Evolutionary conservation across 2,888 invertebrate genomes (phyloP).

Genomic region (Phyllotreta cruciferae): DNA sequence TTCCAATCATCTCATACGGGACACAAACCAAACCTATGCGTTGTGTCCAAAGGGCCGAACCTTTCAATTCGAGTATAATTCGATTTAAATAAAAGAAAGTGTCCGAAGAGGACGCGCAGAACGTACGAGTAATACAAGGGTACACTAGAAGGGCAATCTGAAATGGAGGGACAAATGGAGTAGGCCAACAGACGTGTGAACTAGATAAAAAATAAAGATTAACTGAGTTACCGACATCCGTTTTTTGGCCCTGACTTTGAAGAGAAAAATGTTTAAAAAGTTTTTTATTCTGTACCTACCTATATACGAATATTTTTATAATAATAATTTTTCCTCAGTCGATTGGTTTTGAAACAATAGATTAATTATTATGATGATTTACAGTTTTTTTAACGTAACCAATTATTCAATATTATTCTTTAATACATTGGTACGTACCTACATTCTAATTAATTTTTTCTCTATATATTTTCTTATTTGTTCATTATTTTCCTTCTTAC

Average conservation of each 20-base stretch:
- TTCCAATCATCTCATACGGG: slow-evolving; percentile 35
- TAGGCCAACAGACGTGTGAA: slow-evolving; percentile 55
- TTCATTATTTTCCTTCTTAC: too few relatives aligned
- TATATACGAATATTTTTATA: too few relatives aligned
- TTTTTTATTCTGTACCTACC: too few relatives aligned
- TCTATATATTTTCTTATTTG: too few relatives aligned
- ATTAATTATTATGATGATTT: too few relatives aligned
- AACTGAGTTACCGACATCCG: slow-evolving; percentile 50
- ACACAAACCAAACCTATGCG: slow-evolving; percentile 35
- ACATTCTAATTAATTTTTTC: too few relatives aligned
- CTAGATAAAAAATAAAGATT: slow-evolving; percentile 54
- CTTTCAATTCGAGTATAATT: slow-evolving; percentile 60
- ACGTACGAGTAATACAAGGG: slow-evolving; percentile 31
- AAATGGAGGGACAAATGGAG: slow-evolving; percentile 57
- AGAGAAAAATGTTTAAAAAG: slow-evolving; percentile 28
- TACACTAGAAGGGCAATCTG: slow-evolving; percentile 52
- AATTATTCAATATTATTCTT: too few relatives aligned
- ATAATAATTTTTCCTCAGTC: too few relatives aligned
- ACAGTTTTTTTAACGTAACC: too few relatives aligned
- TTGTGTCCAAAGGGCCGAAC: slow-evolving; percentile 42
- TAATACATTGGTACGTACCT: too few relatives aligned
- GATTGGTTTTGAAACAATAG: too few relatives aligned
- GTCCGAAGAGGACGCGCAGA: slow-evolving; percentile 48
- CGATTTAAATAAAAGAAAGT: slow-evolving; percentile 62
- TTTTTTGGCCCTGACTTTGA: slow-evolving; percentile 40